These are phyloP conservation scores for Craniophora ligustri DNA, from an alignment of 2,888 invertebrate genomes.

Conservation along the genomic window DNA sequence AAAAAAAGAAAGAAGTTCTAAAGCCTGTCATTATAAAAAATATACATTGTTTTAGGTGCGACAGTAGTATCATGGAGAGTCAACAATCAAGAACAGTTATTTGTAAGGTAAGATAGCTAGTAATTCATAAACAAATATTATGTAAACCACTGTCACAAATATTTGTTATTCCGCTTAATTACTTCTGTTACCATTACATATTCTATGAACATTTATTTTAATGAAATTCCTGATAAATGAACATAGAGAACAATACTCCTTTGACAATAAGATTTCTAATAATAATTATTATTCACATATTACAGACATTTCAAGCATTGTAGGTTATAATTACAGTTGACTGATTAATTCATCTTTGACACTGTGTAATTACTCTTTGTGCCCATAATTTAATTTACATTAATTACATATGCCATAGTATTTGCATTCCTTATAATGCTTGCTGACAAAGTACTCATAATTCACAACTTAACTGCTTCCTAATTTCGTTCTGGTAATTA, in stretches of 20 bases:
- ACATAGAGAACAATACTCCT: not conserved
- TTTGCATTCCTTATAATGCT: constrained; percentile 63
- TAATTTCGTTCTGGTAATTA: constrained; percentile 9
- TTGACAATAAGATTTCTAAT: not conserved
- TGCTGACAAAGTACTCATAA: constrained; percentile 45
- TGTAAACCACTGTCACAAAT: too few species aligned
- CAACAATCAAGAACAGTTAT: constrained; percentile 98
- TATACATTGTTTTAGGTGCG: constrained; percentile 91
- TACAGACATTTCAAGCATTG: constrained; percentile 41
- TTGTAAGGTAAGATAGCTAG: constrained; percentile 93
- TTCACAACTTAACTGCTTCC: constrained; percentile 34
- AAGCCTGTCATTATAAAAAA: too few species aligned
- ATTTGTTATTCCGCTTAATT: too few species aligned
- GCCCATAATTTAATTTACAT: constrained; percentile 72
- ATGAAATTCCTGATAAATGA: not conserved
- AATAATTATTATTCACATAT: not conserved
- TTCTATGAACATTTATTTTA: not conserved
- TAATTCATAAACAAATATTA: not conserved
- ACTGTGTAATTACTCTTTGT: constrained; percentile 64
- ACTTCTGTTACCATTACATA: too few species aligned
- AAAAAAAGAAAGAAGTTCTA: too few species aligned
- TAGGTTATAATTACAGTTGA: constrained; percentile 53
- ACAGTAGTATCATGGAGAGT: constrained; percentile 99
- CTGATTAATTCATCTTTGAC: constrained; percentile 70
- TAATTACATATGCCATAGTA: constrained; percentile 65